Percentiles rank a stretch among this genome's conserved stretches.
phyloP scores from a whole-genome alignment of 2,113 vertebrate species.

The Sturnus vulgaris region DNA sequence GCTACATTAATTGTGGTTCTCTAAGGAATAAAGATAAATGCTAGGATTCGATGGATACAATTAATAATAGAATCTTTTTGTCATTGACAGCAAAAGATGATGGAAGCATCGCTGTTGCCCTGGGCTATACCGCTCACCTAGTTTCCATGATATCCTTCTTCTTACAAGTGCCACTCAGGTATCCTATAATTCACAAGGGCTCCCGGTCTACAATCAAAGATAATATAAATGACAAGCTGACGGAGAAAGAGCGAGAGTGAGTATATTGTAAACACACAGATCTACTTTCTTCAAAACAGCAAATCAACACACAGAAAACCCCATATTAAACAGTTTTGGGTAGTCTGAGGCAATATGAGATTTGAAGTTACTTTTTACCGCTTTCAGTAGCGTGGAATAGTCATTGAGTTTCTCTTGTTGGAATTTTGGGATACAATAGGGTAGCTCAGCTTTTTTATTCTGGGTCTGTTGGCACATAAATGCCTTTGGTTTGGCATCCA shows the following conservation, averaged over 20 bases:
- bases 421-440: background rate
- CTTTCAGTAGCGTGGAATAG: background rate
- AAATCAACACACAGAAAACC: background rate
- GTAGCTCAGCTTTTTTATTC: background rate
- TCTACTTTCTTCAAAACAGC: background rate
- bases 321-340: background rate
- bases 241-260: slow-evolving; percentile 97
- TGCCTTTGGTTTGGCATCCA: background rate
- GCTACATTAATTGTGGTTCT: background rate
- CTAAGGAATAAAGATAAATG: background rate
- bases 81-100: slow-evolving; percentile 89
- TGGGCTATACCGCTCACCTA: slow-evolving; percentile 96
- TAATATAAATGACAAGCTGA: slow-evolving; percentile 96
- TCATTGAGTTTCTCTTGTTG: rapidly evolving
- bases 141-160: slow-evolving; percentile 98
- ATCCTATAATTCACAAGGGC: slow-evolving; percentile 95
- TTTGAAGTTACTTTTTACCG: background rate
- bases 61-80: background rate
- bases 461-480: background rate
- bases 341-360: rapidly evolving
- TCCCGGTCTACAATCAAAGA: slow-evolving; percentile 96
- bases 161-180: slow-evolving; percentile 95
- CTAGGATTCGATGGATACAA: background rate
- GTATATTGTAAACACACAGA: slow-evolving; percentile 31
- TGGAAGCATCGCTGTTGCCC: slow-evolving; percentile 92